phyloP scores from a whole-genome alignment of 2,888 invertebrate genomes.

The Synergus umbraculus region DNA sequence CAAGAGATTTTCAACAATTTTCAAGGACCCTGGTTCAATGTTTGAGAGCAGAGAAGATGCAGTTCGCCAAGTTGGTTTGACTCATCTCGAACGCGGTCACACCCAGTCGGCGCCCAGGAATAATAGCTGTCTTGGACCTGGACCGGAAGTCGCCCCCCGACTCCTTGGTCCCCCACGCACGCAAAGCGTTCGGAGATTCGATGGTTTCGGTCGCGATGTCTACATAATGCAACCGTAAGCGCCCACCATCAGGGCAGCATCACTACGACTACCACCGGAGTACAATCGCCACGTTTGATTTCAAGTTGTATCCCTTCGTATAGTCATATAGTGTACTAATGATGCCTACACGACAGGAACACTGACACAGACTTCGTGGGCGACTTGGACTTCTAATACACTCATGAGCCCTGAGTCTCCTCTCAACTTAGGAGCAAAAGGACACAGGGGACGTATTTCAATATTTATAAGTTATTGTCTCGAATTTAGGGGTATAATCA shows the following conservation, averaged over 20 bases:
- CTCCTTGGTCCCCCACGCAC: conserved; percentile 51
- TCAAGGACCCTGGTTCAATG: not conserved
- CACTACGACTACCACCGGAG: conserved; percentile 52
- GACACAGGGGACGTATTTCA: conserved; percentile 63
- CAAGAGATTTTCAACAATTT: no score
- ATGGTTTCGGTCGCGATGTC: conserved; percentile 61
- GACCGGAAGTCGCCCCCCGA: conserved; percentile 67
- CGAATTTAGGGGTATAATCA: conserved; percentile 68
- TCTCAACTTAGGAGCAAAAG: conserved; percentile 1
- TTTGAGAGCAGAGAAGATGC: conserved; percentile 33
- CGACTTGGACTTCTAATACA: conserved; percentile 72
- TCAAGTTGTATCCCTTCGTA: conserved; percentile 55
- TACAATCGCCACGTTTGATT: conserved; percentile 66
- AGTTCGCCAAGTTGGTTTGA: conserved; percentile 55
- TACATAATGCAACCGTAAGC: conserved; percentile 45
- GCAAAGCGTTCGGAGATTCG: conserved; percentile 62
- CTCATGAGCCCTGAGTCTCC: conserved; percentile 46
- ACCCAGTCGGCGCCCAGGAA: conserved; percentile 69
- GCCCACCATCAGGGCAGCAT: conserved; percentile 42
- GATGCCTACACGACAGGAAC: conserved; percentile 72
- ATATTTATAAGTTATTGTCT: conserved; percentile 77
- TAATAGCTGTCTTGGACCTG: conserved; percentile 62
- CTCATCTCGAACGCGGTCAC: conserved; percentile 66
- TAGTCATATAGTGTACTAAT: conserved; percentile 66
- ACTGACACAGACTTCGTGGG: conserved; percentile 71